Evolutionary conservation across 2,888 invertebrate genomes (phyloP).

Genomic region (Crepidodera aurea): DNA sequence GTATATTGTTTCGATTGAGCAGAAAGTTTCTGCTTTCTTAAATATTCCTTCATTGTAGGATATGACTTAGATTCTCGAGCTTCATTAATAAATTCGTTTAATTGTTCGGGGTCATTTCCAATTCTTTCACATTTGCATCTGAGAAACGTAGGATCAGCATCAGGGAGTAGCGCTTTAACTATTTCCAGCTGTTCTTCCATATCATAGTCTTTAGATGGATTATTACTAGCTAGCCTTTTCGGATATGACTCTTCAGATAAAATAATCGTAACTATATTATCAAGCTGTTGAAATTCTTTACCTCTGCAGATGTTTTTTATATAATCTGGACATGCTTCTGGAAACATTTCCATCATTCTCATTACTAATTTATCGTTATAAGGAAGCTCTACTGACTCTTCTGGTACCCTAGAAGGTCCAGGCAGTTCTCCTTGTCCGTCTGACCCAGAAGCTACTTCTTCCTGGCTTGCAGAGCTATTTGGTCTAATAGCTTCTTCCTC

Average conservation of each 20-base stretch:
- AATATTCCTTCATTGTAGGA: slow-evolving; percentile 51
- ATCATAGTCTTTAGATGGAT: slow-evolving; percentile 39
- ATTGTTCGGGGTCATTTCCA: slow-evolving; percentile 39
- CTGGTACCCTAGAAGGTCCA: neutral
- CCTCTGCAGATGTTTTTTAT: slow-evolving; percentile 45
- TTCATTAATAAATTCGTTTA: slow-evolving; percentile 46
- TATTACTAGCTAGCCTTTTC: slow-evolving; percentile 40
- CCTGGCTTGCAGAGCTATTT: neutral
- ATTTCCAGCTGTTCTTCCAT: slow-evolving; percentile 49
- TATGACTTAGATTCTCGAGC: slow-evolving; percentile 48
- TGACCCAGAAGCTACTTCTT: neutral
- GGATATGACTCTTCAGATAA: slow-evolving; percentile 46
- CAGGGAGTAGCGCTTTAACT: slow-evolving; percentile 49
- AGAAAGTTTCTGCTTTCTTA: slow-evolving; percentile 52
- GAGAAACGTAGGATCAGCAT: slow-evolving; percentile 53
- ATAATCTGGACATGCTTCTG: slow-evolving; percentile 50
- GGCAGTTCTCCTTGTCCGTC: neutral
- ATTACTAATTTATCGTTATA: slow-evolving; percentile 38
- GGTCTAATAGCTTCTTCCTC: no score
- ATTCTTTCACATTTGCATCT: slow-evolving; percentile 42
- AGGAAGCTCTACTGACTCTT: neutral
- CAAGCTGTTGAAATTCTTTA: slow-evolving; percentile 39
- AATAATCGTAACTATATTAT: slow-evolving; percentile 42
- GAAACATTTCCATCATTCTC: slow-evolving; percentile 51
- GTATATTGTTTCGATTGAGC: slow-evolving; percentile 61